Conservation (phyloP, 2,113 vertebrate species). For the Eretmochelys imbricata region DNA sequence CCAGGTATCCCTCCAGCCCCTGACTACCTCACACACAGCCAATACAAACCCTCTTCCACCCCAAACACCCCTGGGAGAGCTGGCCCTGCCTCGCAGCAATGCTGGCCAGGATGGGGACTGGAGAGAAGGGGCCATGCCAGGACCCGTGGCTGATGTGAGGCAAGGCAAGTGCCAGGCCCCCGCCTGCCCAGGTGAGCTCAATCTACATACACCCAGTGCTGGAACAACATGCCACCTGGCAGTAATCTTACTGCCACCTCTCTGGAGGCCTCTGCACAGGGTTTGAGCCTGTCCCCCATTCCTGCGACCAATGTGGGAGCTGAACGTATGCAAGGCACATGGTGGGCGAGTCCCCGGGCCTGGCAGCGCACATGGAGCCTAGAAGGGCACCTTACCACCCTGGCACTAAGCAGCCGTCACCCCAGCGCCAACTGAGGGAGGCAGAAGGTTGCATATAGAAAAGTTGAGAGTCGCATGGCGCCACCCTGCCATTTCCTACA, state of each 20-base stretch:
- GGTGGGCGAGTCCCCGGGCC: not conserved
- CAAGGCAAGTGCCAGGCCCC: not conserved
- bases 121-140: not conserved
- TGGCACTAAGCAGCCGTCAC: not conserved
- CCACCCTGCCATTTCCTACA: not conserved
- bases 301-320: not conserved
- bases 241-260: not conserved
- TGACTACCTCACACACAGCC: not conserved
- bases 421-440: not conserved
- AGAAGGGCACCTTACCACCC: not conserved
- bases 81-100: not conserved
- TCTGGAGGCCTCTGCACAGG: not conserved
- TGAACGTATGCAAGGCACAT: not conserved
- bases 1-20: not conserved
- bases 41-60: not conserved
- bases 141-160: not conserved
- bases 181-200: not conserved
- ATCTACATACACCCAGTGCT: not conserved
- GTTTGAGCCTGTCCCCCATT: not conserved
- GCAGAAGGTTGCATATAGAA: not conserved
- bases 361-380: not conserved
- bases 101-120: not conserved
- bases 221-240: too few species aligned
- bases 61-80: not conserved
- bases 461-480: not conserved